Base-by-base conservation (phyloP, 2,113 vertebrate genomes). In the Dunckerocampus dactyliophorus region DNA sequence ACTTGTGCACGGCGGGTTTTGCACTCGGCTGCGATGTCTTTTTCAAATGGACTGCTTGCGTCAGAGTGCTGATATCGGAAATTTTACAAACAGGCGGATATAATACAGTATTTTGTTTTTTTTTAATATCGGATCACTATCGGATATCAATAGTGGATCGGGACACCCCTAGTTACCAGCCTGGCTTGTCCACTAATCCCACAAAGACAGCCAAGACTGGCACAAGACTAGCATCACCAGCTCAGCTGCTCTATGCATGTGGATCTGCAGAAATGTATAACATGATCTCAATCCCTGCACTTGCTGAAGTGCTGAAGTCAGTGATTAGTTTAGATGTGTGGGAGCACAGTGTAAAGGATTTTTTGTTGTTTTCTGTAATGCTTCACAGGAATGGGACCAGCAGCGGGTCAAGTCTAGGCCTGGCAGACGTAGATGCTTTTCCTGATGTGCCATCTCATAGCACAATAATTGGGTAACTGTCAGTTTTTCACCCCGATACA, bases 331-430 rank as follows among this genome's bases (percentile, higher is more conserved):
- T 9, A 17, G 43, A 49, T 58, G 43, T 72, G 62, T 19, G 6
- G n/a, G 74, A 62, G 69, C 59, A 47, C 62, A 51, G 64, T 59
- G 28, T 6, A 4, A 63, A 39, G 66, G 51, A 66, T 19, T 31
- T 11, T 52, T 24, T 31, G 65, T 71, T 72, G 55, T 65, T 46
- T 71, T 72, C 55, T 65, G 42, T 60, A 64, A 21, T 43, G 59
- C 28, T 65, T 86, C 82, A 88, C 91, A 99, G 95, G 89, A 97
- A 95, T 83, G 94, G 94, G 76, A 95, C 93, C 89, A 97, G 94
- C 88, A 97, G 95, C 76, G 88, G 93, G 61, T 94, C 95, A 79
- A 99, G 95, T 85, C 88, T 98, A 67, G 95, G 95, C 71, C 82
- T 93, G 82, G 89, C 89, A 79, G 95, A 98, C 84, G 88, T 96